Conservation (phyloP, 2,888 invertebrate species). For the Diachrysia chrysitis region DNA sequence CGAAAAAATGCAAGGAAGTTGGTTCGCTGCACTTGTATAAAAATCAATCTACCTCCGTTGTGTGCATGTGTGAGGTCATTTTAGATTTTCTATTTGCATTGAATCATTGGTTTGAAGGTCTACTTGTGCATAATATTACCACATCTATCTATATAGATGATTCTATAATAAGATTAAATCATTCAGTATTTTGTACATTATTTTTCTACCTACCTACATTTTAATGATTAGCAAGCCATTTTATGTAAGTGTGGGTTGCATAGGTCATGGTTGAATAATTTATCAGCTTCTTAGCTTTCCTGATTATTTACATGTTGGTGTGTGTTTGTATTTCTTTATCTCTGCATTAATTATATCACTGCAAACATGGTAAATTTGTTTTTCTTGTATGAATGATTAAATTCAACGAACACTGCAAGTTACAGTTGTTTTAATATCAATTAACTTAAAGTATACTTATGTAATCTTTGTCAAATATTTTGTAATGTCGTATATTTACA, state of each 20-base stretch:
- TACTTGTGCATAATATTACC: constrained; percentile 57
- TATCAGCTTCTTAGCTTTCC: constrained; percentile 49
- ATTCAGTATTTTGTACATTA: constrained; percentile 23
- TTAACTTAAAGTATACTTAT: too few species aligned
- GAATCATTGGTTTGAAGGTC: constrained; percentile 73
- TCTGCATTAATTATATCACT: constrained; percentile 13
- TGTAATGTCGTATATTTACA: too few species aligned
- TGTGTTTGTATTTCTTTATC: constrained; percentile 35
- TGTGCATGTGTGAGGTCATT: constrained; percentile 61
- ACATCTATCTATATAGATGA: constrained; percentile 52
- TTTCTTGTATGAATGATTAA: neutral
- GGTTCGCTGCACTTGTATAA: constrained; percentile 18
- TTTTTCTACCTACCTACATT: constrained; percentile 48
- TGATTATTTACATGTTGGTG: constrained; percentile 40
- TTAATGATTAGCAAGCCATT: constrained; percentile 34
- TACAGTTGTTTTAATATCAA: neutral
- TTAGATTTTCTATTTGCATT: constrained; percentile 70
- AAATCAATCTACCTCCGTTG: constrained; percentile 56
- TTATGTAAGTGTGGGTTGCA: constrained; percentile 49
- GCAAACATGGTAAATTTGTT: neutral
- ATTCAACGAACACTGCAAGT: neutral
- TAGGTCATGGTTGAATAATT: constrained; percentile 61
- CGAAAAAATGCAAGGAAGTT: constrained; percentile 34
- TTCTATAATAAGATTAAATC: constrained; percentile 21
- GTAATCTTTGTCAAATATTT: too few species aligned